Base-by-base conservation (phyloP, 2,888 invertebrate species). In the Unio pictorum region DNA sequence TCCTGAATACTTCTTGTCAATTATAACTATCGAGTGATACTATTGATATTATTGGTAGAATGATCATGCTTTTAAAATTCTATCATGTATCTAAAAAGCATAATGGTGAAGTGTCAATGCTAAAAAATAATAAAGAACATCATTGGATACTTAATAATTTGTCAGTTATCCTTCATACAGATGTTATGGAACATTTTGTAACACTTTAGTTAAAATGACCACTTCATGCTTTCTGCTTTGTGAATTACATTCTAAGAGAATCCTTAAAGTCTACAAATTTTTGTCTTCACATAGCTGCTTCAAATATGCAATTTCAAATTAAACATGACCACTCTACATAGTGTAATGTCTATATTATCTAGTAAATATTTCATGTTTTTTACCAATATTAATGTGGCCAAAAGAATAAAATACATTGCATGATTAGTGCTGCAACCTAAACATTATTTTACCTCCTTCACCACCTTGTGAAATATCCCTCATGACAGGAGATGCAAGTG, bases 401-500 rank as follows among this genome's bases (percentile, higher is more conserved):
- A 59, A 59, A 15, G 11, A 23, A 26, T 59, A 59, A 23, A 23
- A 59, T 59, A 23, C 59, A 56, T 34, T 55, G 56, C 26, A 61
- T 18, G 17, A 55, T 55, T 23, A 26, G 26, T 63, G 55, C 55
- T 63, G 55, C 30, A 45, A 45, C 45, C 45, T 45, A 15, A 45
- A 45, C 15, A 15, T 63, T 69, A 64, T 55, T 15, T 45, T 45
- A 45, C 45, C 45, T 45, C 45, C 62, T 66, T 71, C 84, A 85
- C 85, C 86, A 81, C 83, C 87, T 72, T 85, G 84, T 23, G 79
- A 71, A 7, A 82, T 73, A 90, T 97, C 97, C 74, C 98, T 93
- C 93, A 98, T 94, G 67, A 97, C 92, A 63, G 97, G 97, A 77
- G 98, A 97, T 66, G 98, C 98, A 76, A 98, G 93, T 75, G 95